Conservation (phyloP, 2,888 invertebrate species). For the Pomacea canaliculata region DNA sequence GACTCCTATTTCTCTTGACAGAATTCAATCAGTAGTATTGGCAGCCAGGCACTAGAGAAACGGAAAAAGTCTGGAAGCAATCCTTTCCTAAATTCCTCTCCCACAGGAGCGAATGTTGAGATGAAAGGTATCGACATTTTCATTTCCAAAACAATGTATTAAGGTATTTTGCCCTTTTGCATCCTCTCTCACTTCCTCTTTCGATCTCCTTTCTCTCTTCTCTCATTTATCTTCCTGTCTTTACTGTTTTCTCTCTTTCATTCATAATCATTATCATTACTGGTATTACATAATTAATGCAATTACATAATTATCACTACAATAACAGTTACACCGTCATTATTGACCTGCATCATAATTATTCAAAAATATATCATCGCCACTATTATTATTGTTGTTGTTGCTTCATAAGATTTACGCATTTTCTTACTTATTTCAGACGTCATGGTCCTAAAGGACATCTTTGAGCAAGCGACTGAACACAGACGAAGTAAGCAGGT, state of each 20-base stretch:
- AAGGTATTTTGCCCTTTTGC: background rate
- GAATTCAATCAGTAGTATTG: conserved; percentile 43
- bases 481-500: conserved; percentile 54
- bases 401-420: background rate
- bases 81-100: conserved; percentile 88
- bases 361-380: background rate
- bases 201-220: background rate
- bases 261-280: no score
- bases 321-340: background rate
- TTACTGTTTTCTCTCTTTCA: no score
- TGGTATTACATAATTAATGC: no score
- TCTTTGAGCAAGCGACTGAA: conserved; percentile 91
- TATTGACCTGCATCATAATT: background rate
- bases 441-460: conserved; percentile 96
- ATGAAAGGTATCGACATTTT: conserved; percentile 83
- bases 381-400: background rate
- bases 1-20: background rate
- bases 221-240: no score
- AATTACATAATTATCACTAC: no score
- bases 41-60: conserved; percentile 47
- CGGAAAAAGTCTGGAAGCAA: conserved; percentile 76
- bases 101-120: conserved; percentile 91
- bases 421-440: conserved; percentile 75
- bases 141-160: background rate
- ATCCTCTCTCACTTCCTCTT: background rate